A percentile compares a stretch with the other conserved stretches of the same genome.
phyloP scores from a whole-genome alignment of 2,797 vertebrate species.

The Pagetopsis macropterus region DNA sequence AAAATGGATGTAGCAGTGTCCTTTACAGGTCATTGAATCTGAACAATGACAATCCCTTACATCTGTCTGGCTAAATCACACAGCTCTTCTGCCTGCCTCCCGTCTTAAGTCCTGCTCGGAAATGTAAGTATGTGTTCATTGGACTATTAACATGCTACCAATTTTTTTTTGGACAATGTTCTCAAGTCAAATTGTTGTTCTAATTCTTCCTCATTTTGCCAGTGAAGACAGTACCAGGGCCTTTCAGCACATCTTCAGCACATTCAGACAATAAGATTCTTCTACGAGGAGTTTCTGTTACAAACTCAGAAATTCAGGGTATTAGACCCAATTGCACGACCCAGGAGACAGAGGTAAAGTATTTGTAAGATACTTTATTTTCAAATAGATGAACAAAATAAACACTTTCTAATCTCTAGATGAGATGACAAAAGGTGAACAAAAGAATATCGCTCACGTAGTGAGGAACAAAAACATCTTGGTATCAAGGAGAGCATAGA shows the following conservation, averaged over 20 bases:
- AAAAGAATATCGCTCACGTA: too few relatives aligned
- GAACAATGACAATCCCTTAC: conserved; percentile 62
- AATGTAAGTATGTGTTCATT: conserved; percentile 2
- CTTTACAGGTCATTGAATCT: conserved; percentile 78
- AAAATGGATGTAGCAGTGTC: conserved; percentile 72
- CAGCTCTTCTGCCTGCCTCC: conserved; percentile 41
- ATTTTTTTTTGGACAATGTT: conserved; percentile 10
- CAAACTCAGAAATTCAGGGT: too few relatives aligned
- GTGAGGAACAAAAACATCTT: too few relatives aligned
- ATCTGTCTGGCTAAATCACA: conserved; percentile 70
- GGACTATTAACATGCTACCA: too few relatives aligned
- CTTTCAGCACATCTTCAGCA: conserved; percentile 41
- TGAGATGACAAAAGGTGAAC: too few relatives aligned
- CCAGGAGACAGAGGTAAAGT: too few relatives aligned
- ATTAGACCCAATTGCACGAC: too few relatives aligned
- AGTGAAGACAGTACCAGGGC: conserved; percentile 17
- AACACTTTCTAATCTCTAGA: too few relatives aligned
- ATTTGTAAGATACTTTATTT: too few relatives aligned
- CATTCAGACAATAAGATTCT: conserved; percentile 51
- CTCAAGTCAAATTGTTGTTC: conserved; percentile 31
- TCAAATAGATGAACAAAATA: too few relatives aligned
- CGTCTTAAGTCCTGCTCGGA: conserved; percentile 29
- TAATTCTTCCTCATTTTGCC: conserved; percentile 34
- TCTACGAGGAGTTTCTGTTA: conserved; percentile 24
- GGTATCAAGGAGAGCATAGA: too few relatives aligned